Base-by-base conservation (phyloP, 2,797 vertebrate genomes). In the Sciurus carolinensis region DNA sequence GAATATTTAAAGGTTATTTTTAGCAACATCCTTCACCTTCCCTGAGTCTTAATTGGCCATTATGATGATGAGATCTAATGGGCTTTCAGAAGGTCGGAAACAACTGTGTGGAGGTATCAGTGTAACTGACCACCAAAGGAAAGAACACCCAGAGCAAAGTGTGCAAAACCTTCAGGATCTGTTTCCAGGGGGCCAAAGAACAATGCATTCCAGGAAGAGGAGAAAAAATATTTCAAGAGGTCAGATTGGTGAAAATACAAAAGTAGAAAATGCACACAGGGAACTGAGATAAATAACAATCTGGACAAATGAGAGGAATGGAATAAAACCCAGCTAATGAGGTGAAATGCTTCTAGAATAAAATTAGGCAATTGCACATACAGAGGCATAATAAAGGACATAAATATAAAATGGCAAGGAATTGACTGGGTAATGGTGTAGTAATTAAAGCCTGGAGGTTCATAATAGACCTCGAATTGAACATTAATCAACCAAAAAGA, bases 331-430 rank as follows among this genome's bases (percentile, higher is more conserved):
- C 81, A 71, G 87, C 79, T 96, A 97, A 97, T 97, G 94, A 97
- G 90, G 81, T 92, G 92, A 97, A 97, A 96, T 95, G 84, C 77
- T 95, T 94, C 93, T 95, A 94, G 96, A 92, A 96, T 57, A 93
- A 95, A 97, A 96, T 92, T 52, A 97, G 94, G 93, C 96, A 90
- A 94, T 13, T 93, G 90, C 87, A 97, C 96, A 96, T 71, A 95
- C 87, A 87, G 87, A 96, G 84, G 73, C 81, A 75, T 97, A 97
- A 97, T 93, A 97, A 97, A 97, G 92, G 87, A 84, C 95, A 97
- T 98, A 97, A 97, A 98, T 98, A 97, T 90, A 96, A 98, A 96
- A 96, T 96, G 96, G 96, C 97, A 97, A 94, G 96, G 95, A 96
- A 97, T 86, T 94, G 97, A 97, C 97, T 93, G 95, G 84, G 81